A percentile compares a stretch with the other conserved stretches of the same genome.
Evolutionary conservation across 2,797 vertebrate genomes (phyloP).

Genomic region (Ataeniobius toweri): DNA sequence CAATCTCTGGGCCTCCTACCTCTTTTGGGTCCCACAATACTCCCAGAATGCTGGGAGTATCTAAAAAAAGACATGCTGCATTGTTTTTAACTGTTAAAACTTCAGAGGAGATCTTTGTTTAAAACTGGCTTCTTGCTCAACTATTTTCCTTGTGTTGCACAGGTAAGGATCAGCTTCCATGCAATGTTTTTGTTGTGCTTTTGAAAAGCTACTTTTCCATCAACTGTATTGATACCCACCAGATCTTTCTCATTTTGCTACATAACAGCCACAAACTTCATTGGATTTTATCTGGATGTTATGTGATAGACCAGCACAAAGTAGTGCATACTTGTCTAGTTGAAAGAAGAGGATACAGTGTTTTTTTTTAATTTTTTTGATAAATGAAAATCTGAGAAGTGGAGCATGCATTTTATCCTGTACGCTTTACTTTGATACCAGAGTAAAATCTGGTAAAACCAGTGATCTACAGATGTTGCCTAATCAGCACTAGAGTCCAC

Average conservation of each 20-base stretch:
- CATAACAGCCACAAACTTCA: background rate
- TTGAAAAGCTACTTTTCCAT: background rate
- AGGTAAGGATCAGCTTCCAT: background rate
- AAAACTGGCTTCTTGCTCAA: background rate
- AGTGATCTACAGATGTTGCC: too few relatives aligned
- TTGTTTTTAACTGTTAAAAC: background rate
- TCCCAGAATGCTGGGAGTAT: background rate
- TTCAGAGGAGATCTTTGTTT: background rate
- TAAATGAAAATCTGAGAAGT: too few relatives aligned
- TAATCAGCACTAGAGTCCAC: too few relatives aligned
- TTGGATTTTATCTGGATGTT: background rate
- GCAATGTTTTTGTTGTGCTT: background rate
- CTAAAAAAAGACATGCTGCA: background rate
- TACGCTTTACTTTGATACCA: too few relatives aligned
- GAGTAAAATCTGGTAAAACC: too few relatives aligned
- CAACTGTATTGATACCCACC: too few relatives aligned
- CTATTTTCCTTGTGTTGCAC: background rate
- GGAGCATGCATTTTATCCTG: too few relatives aligned
- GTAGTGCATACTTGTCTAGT: background rate
- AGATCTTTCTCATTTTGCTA: too few relatives aligned
- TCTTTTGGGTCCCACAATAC: conserved; percentile 9
- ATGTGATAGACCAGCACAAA: background rate
- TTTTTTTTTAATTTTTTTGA: too few relatives aligned
- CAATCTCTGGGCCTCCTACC: conserved; percentile 28
- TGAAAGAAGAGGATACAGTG: background rate